Evolutionary conservation across 1,140 invertebrate species (phyloP), one percentile per base, ranked within the genome.

Genomic region (Eriosoma lanigerum): DNA sequence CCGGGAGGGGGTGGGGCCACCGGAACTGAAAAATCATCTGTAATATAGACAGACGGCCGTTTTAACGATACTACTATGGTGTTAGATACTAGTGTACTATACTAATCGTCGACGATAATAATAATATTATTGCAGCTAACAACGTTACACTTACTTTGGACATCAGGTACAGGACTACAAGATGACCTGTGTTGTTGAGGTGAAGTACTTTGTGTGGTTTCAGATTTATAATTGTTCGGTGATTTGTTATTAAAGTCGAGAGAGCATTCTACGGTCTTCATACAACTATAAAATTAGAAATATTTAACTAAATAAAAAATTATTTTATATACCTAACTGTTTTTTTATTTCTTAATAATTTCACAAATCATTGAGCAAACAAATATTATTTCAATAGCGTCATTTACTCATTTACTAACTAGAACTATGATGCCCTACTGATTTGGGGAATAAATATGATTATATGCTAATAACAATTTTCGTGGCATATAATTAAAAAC

Each of bases 1-100:
- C 89, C 87, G 56, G 89, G 89, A 32, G 76, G 81, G 81, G 81
- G 81, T 60, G 68, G 32, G 32, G 72, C 24, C 81, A 68, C 58
- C 26, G 78, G 72, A 75, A 81, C 50, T 80, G 75, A 78, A 78
- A 78, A 78, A 78, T 78, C 75, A 78, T 78, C 75, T 78, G 64
- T 38, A 70, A 68, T 38, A 73, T 58, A 87, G 68, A 86, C 85
- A 82, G 84, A 85, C 56, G 85, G 85, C 78, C 85, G 26, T 72
- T 72, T 72, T 72, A 72, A 12, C 68, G 17, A 72, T 72, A 15
- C 64, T 21, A 66, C 38, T 44, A 24, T n/a, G n/a, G n/a, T n/a
- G n/a, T n/a, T n/a, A n/a, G n/a, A n/a, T n/a, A n/a, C n/a, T n/a
- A n/a, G n/a, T n/a, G n/a, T n/a, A n/a, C 17, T 62, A 26, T 17